Conservation (phyloP, 1,140 invertebrate genomes). For the Zaprionus lachaisei region DNA sequence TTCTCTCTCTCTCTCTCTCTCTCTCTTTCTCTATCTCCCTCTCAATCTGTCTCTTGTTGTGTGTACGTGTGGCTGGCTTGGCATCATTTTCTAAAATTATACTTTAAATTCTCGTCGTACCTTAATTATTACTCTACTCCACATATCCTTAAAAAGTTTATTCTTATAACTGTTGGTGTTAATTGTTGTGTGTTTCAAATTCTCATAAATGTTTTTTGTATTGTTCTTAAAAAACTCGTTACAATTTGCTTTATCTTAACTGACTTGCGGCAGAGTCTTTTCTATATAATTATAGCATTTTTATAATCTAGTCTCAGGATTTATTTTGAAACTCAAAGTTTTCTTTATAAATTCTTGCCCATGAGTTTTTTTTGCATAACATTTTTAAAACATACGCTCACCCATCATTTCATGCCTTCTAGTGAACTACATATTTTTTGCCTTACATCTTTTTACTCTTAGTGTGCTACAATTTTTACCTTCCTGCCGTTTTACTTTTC, state of each 20-base stretch:
- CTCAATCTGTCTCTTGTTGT: slow-evolving; percentile 25
- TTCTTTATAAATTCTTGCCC: neutral
- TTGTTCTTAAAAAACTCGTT: slow-evolving; percentile 18
- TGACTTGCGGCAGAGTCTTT: slow-evolving; percentile 8
- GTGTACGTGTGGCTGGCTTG: slow-evolving; percentile 56
- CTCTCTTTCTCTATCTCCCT: slow-evolving; percentile 8
- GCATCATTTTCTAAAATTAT: slow-evolving; percentile 74
- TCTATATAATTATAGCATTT: neutral
- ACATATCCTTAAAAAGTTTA: slow-evolving; percentile 22
- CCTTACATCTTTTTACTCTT: slow-evolving; percentile 11
- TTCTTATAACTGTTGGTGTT: slow-evolving; percentile 47
- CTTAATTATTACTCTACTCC: slow-evolving; percentile 24
- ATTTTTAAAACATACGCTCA: neutral
- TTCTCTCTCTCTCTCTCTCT: slow-evolving; percentile 12
- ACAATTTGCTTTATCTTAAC: slow-evolving; percentile 1
- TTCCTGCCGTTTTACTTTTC: slow-evolving; percentile 41
- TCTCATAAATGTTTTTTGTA: slow-evolving; percentile 32
- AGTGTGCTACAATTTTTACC: slow-evolving; percentile 12
- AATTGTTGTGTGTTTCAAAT: slow-evolving; percentile 52
- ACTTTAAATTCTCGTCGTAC: slow-evolving; percentile 51
- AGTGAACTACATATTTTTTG: neutral
- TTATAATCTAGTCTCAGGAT: neutral
- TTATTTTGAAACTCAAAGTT: neutral
- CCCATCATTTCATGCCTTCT: neutral
- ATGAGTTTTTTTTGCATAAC: neutral